Percentiles rank a stretch among this genome's conserved stretches.
Evolutionary conservation across 2,113 vertebrate species (phyloP).

Genomic region (Ptilonorhynchus violaceus): DNA sequence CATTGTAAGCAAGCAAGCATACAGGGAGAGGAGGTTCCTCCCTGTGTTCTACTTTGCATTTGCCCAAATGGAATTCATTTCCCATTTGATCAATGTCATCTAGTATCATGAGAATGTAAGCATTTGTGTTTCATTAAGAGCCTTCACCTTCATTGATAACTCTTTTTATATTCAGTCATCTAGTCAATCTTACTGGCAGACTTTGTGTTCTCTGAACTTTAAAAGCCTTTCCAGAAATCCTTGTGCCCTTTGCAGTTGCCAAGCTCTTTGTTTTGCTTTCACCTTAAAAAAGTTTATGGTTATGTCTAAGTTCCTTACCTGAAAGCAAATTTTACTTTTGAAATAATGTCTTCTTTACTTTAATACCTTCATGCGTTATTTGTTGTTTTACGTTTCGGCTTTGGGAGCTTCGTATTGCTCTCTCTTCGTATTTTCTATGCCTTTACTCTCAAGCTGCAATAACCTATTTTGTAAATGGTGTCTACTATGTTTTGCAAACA

Average conservation of each 20-base stretch:
- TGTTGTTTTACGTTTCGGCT: not conserved
- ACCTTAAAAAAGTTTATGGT: not conserved
- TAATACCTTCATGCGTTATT: not conserved
- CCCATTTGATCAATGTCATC: not conserved
- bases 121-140: not conserved
- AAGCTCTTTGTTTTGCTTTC: not conserved
- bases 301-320: not conserved
- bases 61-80: not conserved
- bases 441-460: not conserved
- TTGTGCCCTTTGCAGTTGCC: not conserved
- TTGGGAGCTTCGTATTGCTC: not conserved
- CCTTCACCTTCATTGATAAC: not conserved
- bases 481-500: not conserved
- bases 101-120: not conserved
- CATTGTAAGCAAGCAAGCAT: not conserved
- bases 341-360: not conserved
- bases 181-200: not conserved
- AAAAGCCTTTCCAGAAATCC: not conserved
- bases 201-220: not conserved
- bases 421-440: not conserved
- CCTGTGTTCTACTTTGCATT: not conserved
- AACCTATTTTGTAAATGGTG: not conserved
- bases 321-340: not conserved
- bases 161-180: not conserved
- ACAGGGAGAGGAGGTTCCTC: not conserved